phyloP scores from a whole-genome alignment of 2,888 invertebrate genomes.

The Limnephilus lunatus region DNA sequence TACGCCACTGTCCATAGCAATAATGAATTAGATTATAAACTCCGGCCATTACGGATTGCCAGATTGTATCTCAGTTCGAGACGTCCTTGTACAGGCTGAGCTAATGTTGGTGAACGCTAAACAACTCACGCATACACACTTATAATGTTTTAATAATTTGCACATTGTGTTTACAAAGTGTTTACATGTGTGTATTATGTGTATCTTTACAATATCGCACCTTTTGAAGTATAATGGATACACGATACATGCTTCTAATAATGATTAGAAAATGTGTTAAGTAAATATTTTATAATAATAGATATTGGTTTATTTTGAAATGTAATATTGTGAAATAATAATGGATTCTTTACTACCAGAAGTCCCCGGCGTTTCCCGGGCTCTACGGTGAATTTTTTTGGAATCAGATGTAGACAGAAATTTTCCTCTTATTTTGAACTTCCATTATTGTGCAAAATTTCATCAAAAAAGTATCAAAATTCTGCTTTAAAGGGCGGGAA shows the following conservation, averaged over 20 bases:
- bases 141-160: too few species aligned
- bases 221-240: neutral
- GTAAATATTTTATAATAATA: neutral
- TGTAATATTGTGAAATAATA: neutral
- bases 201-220: neutral
- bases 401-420: too few species aligned
- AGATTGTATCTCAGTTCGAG: neutral
- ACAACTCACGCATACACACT: neutral
- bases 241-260: neutral
- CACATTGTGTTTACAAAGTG: neutral
- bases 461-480: too few species aligned
- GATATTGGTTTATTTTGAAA: neutral
- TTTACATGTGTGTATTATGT: neutral
- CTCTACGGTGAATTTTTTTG: too few species aligned
- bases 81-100: neutral
- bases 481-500: too few species aligned
- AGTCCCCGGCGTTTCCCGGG: too few species aligned
- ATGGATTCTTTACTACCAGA: neutral
- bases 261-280: neutral
- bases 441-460: too few species aligned
- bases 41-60: neutral
- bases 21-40: neutral
- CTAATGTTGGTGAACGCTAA: neutral
- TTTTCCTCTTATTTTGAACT: too few species aligned
- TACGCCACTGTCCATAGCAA: neutral